A percentile compares a stretch with the other conserved stretches of the same genome.
phyloP scores from a whole-genome alignment of 2,113 vertebrate genomes.

The Sprattus sprattus region DNA sequence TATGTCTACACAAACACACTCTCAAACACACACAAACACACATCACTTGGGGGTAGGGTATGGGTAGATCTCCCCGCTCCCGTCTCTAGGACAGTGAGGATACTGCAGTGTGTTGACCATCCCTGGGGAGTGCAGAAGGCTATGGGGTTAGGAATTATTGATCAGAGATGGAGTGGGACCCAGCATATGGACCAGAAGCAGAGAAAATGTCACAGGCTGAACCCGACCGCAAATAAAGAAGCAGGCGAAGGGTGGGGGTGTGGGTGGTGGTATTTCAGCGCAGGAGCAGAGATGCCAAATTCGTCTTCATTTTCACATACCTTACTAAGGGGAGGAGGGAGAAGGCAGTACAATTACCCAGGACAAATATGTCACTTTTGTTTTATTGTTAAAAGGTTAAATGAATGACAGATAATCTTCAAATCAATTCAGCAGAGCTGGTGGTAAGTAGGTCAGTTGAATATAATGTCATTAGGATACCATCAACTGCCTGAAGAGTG shows the following conservation, averaged over 20 bases:
- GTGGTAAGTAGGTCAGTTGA: background rate
- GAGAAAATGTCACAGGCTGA: slow-evolving; percentile 10
- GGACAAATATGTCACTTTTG: background rate
- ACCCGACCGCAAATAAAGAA: background rate
- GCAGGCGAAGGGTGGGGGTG: background rate
- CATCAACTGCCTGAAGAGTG: background rate
- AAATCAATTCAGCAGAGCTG: slow-evolving; percentile 10
- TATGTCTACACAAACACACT: background rate
- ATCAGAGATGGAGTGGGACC: slow-evolving; percentile 29
- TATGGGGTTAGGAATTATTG: slow-evolving; percentile 29
- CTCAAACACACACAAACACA: background rate
- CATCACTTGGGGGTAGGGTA: background rate
- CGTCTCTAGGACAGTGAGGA: background rate
- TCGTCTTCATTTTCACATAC: background rate
- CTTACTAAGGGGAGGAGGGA: background rate
- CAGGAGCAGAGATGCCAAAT: background rate
- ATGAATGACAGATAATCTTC: background rate
- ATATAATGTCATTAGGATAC: background rate
- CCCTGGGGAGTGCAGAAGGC: background rate
- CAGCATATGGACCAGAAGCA: background rate
- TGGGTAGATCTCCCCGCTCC: background rate
- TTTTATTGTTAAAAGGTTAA: slow-evolving; percentile 4
- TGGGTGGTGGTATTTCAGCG: background rate
- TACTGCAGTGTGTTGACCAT: background rate
- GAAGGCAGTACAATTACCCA: background rate